Percentiles rank a stretch among this genome's conserved stretches.
These are phyloP conservation scores for Formica selysi DNA, from an alignment of 1,140 invertebrate species.

Conservation along the genomic window DNA sequence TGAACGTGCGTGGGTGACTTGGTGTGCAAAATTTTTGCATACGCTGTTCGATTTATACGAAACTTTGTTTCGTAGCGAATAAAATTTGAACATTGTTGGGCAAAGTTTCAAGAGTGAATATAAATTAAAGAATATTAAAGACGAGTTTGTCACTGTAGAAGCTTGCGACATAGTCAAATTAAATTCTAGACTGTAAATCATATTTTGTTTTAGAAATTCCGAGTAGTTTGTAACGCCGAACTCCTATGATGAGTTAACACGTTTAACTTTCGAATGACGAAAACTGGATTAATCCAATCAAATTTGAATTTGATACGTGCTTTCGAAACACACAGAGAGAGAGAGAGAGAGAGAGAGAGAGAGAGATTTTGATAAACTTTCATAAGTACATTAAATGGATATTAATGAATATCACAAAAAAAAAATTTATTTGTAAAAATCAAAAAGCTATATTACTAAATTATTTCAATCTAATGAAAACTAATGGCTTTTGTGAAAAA, in stretches of 20 bases:
- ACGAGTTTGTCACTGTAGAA: neutral
- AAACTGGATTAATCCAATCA: neutral
- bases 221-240: neutral
- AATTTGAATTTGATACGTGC: neutral
- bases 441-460: neutral
- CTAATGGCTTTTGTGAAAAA: neutral
- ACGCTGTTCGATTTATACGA: neutral
- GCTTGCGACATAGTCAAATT: neutral
- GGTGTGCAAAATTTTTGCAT: slow-evolving; percentile 9
- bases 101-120: slow-evolving; percentile 2
- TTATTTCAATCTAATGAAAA: neutral
- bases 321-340: neutral
- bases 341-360: too few relatives aligned
- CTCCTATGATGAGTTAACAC: neutral
- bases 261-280: neutral
- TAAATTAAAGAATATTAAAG: slow-evolving; percentile 11
- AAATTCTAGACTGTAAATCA: neutral
- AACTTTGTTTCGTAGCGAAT: neutral
- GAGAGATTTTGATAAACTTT: neutral
- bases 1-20: neutral
- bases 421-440: neutral
- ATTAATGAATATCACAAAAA: neutral
- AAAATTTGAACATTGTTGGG: neutral
- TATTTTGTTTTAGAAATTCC: neutral
- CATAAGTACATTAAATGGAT: neutral